Evolutionary conservation across 2,888 invertebrate species (phyloP).

Genomic region (Mycogona germanica): DNA sequence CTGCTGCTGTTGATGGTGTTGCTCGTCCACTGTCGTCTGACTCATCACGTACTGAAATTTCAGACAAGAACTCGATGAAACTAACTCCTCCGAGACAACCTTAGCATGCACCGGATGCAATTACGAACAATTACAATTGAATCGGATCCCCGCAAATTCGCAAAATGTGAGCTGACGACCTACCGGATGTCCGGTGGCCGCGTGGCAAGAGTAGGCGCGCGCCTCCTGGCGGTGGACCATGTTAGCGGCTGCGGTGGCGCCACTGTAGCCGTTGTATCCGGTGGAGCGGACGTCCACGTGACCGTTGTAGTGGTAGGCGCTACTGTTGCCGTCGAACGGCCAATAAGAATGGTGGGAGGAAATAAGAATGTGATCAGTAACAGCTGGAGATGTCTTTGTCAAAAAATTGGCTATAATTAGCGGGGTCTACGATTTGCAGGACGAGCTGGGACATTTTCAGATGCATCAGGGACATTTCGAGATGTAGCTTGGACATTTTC

Average conservation of each 20-base stretch:
- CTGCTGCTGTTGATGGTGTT: conserved; percentile 1
- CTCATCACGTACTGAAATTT: conserved; percentile 5
- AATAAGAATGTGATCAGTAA: too few relatives aligned
- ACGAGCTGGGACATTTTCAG: neutral
- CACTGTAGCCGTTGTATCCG: neutral
- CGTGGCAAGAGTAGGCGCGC: too few relatives aligned
- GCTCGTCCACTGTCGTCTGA: neutral
- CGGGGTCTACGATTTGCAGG: neutral
- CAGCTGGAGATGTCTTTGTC: too few relatives aligned
- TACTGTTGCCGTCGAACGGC: too few relatives aligned
- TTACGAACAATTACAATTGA: too few relatives aligned
- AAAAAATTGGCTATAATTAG: neutral
- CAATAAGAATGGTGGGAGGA: too few relatives aligned
- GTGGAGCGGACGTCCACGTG: too few relatives aligned
- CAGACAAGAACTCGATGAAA: neutral
- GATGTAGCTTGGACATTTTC: neutral
- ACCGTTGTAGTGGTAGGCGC: neutral
- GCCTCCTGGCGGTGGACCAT: neutral
- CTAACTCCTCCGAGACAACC: neutral
- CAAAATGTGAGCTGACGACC: too few relatives aligned
- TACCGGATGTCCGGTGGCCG: neutral
- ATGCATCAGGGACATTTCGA: neutral
- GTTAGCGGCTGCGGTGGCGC: neutral
- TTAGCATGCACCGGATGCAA: too few relatives aligned
- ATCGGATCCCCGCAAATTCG: too few relatives aligned